Conservation (phyloP, 2,888 invertebrate species). For the Dryadula phaetusa region DNA sequence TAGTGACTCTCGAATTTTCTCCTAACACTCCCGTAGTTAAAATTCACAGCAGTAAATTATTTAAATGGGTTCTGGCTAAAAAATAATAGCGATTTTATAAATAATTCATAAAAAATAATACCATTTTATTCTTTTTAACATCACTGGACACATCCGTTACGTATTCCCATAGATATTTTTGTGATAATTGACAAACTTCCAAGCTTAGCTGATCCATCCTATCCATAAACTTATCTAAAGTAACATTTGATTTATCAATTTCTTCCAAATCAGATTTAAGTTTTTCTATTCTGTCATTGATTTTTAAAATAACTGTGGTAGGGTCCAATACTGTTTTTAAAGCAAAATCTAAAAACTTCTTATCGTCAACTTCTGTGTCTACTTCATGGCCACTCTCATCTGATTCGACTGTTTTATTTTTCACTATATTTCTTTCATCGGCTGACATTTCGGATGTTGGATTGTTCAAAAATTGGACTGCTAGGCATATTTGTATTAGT, state of each 20-base stretch:
- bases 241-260: conserved; percentile 64
- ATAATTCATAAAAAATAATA: conserved; percentile 57
- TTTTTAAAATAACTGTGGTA: conserved; percentile 58
- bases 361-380: conserved; percentile 71
- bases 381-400: conserved; percentile 75
- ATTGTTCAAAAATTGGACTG: conserved; percentile 64
- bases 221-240: conserved; percentile 69
- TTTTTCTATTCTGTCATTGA: conserved; percentile 59
- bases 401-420: conserved; percentile 68
- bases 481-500: conserved; percentile 55
- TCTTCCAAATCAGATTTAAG: conserved; percentile 67
- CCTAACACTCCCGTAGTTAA: too few species aligned
- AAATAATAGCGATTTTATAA: conserved; percentile 59
- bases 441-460: conserved; percentile 75
- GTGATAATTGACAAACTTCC: conserved; percentile 75
- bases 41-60: too few species aligned
- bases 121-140: conserved; percentile 74
- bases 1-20: too few species aligned
- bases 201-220: conserved; percentile 76
- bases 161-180: conserved; percentile 74
- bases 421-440: conserved; percentile 63
- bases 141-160: conserved; percentile 74
- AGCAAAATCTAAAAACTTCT: conserved; percentile 72
- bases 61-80: too few species aligned
- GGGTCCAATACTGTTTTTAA: conserved; percentile 73